Base-by-base conservation (phyloP, 2,113 vertebrate species). In the Lycocorax pyrrhopterus region DNA sequence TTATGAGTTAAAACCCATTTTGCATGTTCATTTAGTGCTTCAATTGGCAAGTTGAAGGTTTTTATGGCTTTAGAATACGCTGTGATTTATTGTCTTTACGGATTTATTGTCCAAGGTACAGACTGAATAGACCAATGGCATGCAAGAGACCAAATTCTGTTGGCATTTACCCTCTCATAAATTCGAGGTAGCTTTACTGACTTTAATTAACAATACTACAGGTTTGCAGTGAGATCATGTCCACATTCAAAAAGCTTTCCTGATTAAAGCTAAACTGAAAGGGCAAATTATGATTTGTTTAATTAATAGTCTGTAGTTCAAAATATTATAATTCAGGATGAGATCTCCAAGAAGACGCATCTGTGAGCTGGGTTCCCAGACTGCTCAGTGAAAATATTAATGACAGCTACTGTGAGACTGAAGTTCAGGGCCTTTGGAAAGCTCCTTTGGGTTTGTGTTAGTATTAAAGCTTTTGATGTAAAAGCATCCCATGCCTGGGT, bases 291-390 rank as follows among this genome's bases (percentile, higher is more conserved):
- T 26, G 18, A 49, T 87, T 92, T 81, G 16, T 89, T 87, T 91
- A 86, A 90, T 93, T 93, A 94, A 56, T 66, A 67, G 41, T 37
- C 46, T 73, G 51, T 78, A 68, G 82, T 75, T 91, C n/a, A 78
- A 64, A 94, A 60, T 30, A 53, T 80, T 58, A 14, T 77, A 58
- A 85, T 77, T 86, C 63, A 80, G 26, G 6, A 83, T 47, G 85
- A 80, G 51, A 43, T 88, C 63, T 90, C 67, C 32, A 72, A 52
- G 49, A 86, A 84, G 29, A 23, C 21, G 69, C 4, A 19, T 93
- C 17, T 83, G 66, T 53, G 49, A 64, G n/a, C 51, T 80, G 16
- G 13, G 8, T 88, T 90, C 79, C n/a, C 44, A 77, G 32, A 33
- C 22, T 51, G 49, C 16, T 80, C 20, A 41, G 25, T 78, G 56